Evolutionary conservation across 2,113 vertebrate genomes (phyloP).

Genomic region (Esox niger): DNA sequence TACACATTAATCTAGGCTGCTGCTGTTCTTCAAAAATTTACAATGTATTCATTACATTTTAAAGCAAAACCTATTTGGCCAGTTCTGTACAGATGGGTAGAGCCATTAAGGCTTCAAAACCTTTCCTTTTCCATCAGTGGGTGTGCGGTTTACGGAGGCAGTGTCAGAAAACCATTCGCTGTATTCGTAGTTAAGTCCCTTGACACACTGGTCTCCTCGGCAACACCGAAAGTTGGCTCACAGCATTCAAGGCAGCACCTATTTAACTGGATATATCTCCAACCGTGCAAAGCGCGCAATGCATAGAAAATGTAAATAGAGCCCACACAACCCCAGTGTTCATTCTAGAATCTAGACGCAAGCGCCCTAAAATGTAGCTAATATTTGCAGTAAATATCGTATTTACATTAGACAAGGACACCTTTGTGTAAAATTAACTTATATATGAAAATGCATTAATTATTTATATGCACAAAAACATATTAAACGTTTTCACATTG

Average conservation of each 20-base stretch:
- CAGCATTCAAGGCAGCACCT: conserved; percentile 47
- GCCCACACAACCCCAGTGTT: neutral
- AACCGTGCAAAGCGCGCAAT: neutral
- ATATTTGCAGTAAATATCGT: too few species aligned
- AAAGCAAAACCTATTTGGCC: too few species aligned
- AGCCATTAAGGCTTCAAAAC: conserved; percentile 34
- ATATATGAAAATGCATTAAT: neutral
- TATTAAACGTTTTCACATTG: neutral
- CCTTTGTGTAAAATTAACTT: too few species aligned
- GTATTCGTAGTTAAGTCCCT: conserved; percentile 52
- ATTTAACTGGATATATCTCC: conserved; percentile 38
- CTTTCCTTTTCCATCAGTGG: conserved; percentile 31
- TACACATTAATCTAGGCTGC: too few species aligned
- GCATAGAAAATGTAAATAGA: neutral
- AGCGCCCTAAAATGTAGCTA: too few species aligned
- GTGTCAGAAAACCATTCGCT: conserved; percentile 52
- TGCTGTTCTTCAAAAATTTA: too few species aligned
- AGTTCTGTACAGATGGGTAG: too few species aligned
- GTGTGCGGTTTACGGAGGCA: conserved; percentile 41
- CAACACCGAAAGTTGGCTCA: conserved; percentile 49
- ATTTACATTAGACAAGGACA: too few species aligned
- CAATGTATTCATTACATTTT: too few species aligned
- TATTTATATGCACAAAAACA: neutral
- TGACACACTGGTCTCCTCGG: conserved; percentile 68
- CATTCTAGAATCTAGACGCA: neutral